Conservation (phyloP, 2,888 invertebrate species). For the Aradus depressus region DNA sequence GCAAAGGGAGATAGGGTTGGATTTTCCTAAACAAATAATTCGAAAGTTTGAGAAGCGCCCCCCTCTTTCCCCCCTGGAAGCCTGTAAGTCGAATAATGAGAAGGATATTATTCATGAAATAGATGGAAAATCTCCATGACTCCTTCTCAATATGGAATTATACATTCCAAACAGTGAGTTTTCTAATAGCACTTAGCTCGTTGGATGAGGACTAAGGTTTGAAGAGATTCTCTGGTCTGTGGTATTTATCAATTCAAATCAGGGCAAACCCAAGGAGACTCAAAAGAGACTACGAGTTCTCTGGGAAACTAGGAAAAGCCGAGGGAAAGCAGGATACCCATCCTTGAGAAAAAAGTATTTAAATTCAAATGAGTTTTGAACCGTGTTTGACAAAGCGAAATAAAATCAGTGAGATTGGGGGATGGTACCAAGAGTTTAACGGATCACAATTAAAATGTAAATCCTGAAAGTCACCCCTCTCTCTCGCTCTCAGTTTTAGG, state of each 20-base stretch:
- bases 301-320: slow-evolving; percentile 12
- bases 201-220: not conserved
- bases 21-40: too few species aligned
- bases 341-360: slow-evolving; percentile 25
- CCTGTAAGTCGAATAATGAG: slow-evolving; percentile 19
- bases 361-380: slow-evolving; percentile 28
- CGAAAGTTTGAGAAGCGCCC: too few species aligned
- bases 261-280: too few species aligned
- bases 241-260: slow-evolving; percentile 22
- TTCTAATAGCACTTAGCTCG: slow-evolving; percentile 22
- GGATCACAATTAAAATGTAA: slow-evolving; percentile 25
- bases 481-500: too few species aligned
- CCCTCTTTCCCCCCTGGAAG: too few species aligned
- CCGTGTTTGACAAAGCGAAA: slow-evolving; percentile 27
- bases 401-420: slow-evolving; percentile 23
- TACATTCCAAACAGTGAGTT: slow-evolving; percentile 18
- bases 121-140: slow-evolving; percentile 13
- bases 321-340: not conserved
- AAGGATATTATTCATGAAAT: slow-evolving; percentile 20
- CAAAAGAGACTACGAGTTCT: slow-evolving; percentile 6
- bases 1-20: not conserved
- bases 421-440: too few species aligned
- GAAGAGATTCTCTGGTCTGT: not conserved
- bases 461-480: too few species aligned
- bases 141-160: slow-evolving; percentile 17